Base-by-base conservation (phyloP, 2,113 vertebrate genomes). In the Gadus macrocephalus region DNA sequence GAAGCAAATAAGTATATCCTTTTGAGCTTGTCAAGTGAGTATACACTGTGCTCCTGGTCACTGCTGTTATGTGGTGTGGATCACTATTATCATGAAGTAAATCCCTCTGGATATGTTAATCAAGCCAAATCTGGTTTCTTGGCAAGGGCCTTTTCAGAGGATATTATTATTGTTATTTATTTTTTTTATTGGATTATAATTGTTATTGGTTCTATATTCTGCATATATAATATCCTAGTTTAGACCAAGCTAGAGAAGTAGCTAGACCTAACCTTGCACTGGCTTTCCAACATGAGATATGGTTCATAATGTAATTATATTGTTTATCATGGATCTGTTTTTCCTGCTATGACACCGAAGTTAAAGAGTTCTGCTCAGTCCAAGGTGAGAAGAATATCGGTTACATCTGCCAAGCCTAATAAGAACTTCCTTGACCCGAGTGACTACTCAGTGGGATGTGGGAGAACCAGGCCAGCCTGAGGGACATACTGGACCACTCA, bases 401-500 rank as follows among this genome's bases (percentile, higher is more conserved):
- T 55, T 55, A 12, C 12, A 15, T 3, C 16, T 3, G 8, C 16
- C 53, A 55, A 6, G 31, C 31, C 31, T 3, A 31, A 31, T 31
- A 31, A 31, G 31, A 31, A 31, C 31, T 31, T 73, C 92, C 86
- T 95, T 96, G 92, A 96, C 91, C 0, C 68, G 15, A 16, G 2
- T 3, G 3, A 60, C 70, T 87, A 96, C 95, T 91, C 16, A 83
- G 80, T 49, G 92, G 3, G 15, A 83, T 31, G 31, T 4, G 5
- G n/a, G 35, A 88, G 62, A 88, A 96, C 60, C 84, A 81, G 78
- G 87, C 89, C 63, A 96, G 94, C 79, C 91, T 98, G 67, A 79
- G 88, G 65, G 95, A 94, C 74, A 95, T 99, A 72, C 84, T 98
- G 72, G 68, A 55, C 0, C 86, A 95, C 84, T 98, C 96, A 59